phyloP scores from a whole-genome alignment of 2,113 vertebrate species.

The Tamias sibiricus region DNA sequence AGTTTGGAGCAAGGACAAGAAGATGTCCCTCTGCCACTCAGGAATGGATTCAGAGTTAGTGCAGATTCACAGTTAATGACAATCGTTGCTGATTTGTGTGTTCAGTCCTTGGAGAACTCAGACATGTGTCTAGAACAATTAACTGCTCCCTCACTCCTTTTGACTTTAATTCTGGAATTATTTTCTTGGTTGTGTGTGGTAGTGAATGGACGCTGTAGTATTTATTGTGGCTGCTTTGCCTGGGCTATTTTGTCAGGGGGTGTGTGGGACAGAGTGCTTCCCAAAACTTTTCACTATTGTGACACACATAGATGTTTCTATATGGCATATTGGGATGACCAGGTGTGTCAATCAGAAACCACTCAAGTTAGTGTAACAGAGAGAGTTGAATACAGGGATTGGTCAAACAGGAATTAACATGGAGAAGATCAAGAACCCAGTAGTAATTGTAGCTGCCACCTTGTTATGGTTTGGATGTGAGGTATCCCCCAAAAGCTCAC shows the following conservation, averaged over 20 bases:
- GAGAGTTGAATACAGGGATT: neutral
- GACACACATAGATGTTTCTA: neutral
- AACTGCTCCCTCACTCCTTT: neutral
- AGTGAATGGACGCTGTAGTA: neutral
- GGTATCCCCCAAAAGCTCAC: too few relatives aligned
- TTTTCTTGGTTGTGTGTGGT: neutral
- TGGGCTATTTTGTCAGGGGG: neutral
- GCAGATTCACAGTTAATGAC: neutral
- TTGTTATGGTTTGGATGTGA: too few relatives aligned
- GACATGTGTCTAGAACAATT: neutral
- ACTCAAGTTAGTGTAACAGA: neutral
- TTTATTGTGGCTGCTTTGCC: neutral
- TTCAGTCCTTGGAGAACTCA: neutral
- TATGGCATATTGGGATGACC: neutral
- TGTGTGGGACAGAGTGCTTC: accelerated
- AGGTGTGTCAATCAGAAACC: neutral
- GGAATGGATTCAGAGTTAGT: neutral
- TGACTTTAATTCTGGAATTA: neutral
- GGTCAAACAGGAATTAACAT: neutral
- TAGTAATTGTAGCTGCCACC: neutral
- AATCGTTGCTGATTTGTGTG: neutral
- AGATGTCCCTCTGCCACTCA: neutral
- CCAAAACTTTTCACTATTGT: neutral
- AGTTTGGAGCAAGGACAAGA: neutral
- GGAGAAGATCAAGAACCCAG: neutral